Conservation (phyloP, 64 coral and sea anemone species). For the Stichodactyla mertensii region DNA sequence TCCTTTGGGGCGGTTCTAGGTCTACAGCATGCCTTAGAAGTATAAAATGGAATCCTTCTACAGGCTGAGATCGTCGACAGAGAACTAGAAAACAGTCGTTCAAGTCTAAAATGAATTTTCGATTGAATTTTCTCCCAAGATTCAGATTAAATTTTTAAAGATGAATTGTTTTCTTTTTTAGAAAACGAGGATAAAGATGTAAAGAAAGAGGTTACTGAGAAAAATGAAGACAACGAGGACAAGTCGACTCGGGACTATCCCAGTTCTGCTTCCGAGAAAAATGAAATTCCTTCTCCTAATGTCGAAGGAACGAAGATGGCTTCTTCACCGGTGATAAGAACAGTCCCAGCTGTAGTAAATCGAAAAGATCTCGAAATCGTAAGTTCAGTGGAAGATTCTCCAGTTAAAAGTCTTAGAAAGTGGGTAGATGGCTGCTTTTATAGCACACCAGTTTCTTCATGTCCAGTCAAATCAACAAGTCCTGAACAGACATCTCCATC, state of each 20-base stretch:
- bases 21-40: not conserved
- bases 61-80: not conserved
- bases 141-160: not conserved
- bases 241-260: slow-evolving; percentile 1
- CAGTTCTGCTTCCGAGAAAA: slow-evolving; percentile 21
- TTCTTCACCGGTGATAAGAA: slow-evolving; percentile 20
- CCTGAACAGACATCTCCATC: slow-evolving; percentile 50
- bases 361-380: not conserved
- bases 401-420: slow-evolving; percentile 94
- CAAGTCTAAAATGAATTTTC: not conserved
- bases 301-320: slow-evolving; percentile 4
- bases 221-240: slow-evolving; percentile 13
- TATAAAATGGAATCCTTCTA: not conserved
- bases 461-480: not conserved
- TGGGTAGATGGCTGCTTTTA: slow-evolving; percentile 99
- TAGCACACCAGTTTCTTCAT: slow-evolving; percentile 26
- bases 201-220: slow-evolving; percentile 48
- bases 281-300: not conserved
- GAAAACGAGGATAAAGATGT: slow-evolving; percentile 48
- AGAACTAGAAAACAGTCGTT: not conserved
- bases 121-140: no score
- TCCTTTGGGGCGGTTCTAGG: not conserved
- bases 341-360: slow-evolving; percentile 1
- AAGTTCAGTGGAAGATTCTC: slow-evolving; percentile 64
- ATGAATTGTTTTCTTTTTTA: slow-evolving; percentile 7